Evolutionary conservation across 2,888 invertebrate species (phyloP).

Genomic region (Holacanthella duospinosa): DNA sequence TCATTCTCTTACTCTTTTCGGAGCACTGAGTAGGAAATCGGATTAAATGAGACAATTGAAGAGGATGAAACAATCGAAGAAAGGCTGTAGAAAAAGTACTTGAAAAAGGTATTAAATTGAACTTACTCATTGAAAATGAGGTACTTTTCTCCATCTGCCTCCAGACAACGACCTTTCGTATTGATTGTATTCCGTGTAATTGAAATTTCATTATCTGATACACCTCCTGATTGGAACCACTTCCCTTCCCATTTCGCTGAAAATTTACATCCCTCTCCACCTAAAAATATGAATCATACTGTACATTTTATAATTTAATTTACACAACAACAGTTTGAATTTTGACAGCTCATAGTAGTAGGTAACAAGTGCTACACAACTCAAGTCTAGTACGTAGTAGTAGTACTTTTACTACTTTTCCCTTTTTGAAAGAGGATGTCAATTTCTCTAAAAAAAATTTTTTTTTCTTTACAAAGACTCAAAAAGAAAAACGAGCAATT

Average conservation of each 20-base stretch:
- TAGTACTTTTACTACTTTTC: too few relatives aligned
- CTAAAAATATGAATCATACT: too few relatives aligned
- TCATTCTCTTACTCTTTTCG: too few relatives aligned
- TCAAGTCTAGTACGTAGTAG: too few relatives aligned
- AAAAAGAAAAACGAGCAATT: neutral
- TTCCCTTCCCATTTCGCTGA: constrained; percentile 31
- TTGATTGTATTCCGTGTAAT: constrained; percentile 49
- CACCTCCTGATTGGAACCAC: constrained; percentile 56
- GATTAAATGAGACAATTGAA: neutral
- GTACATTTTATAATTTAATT: neutral
- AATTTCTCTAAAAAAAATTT: too few relatives aligned
- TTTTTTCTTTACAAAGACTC: too few relatives aligned
- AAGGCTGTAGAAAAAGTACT: neutral
- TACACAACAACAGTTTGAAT: neutral
- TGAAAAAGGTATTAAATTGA: constrained; percentile 4
- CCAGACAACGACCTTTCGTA: constrained; percentile 57
- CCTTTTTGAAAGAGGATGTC: too few relatives aligned
- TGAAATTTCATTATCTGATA: constrained; percentile 35
- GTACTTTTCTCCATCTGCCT: constrained; percentile 56
- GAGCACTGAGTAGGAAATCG: neutral
- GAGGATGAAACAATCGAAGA: constrained; percentile 2
- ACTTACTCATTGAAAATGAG: constrained; percentile 45
- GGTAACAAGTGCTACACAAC: neutral
- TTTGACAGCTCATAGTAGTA: neutral
- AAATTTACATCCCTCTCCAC: constrained; percentile 29